Conservation (phyloP, 2,113 vertebrate species). For the Malurus cyaneus region DNA sequence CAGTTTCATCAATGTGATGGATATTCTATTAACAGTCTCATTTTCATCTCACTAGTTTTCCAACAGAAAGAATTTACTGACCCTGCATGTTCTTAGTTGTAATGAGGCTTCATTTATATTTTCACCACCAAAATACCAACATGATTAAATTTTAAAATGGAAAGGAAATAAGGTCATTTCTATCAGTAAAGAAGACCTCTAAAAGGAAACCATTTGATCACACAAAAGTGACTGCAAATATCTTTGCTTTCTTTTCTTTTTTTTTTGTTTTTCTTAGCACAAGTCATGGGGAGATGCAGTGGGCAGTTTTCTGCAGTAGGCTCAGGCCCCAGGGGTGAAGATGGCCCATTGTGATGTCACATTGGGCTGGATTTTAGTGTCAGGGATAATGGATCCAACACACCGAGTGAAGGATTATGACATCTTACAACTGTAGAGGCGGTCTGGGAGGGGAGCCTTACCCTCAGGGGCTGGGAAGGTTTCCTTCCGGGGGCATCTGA, state of each 20-base stretch:
- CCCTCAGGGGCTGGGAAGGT: not conserved
- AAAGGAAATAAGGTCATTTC: not conserved
- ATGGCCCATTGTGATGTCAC: not conserved
- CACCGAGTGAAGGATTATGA: not conserved
- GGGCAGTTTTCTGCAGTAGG: rapidly evolving
- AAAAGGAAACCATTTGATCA: not conserved
- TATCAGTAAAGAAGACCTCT: not conserved
- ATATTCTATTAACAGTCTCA: constrained; percentile 34
- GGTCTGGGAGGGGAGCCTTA: not conserved
- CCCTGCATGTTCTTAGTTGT: not conserved
- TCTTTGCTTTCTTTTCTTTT: rapidly evolving
- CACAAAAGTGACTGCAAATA: not conserved
- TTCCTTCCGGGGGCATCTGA: not conserved
- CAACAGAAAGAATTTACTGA: constrained; percentile 23
- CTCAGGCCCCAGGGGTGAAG: rapidly evolving
- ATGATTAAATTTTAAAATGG: constrained; percentile 31
- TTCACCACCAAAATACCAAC: not conserved
- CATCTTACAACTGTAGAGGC: not conserved
- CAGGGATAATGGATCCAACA: not conserved
- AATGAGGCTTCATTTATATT: constrained; percentile 51
- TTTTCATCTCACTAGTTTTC: constrained; percentile 49
- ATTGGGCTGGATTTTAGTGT: not conserved
- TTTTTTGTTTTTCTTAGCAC: rapidly evolving
- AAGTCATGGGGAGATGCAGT: rapidly evolving
- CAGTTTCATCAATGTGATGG: constrained; percentile 62